Percentiles rank a stretch among this genome's conserved stretches.
These are phyloP conservation scores for Camponotus fellah DNA, from an alignment of 2,888 invertebrate genomes.

Conservation along the genomic window DNA sequence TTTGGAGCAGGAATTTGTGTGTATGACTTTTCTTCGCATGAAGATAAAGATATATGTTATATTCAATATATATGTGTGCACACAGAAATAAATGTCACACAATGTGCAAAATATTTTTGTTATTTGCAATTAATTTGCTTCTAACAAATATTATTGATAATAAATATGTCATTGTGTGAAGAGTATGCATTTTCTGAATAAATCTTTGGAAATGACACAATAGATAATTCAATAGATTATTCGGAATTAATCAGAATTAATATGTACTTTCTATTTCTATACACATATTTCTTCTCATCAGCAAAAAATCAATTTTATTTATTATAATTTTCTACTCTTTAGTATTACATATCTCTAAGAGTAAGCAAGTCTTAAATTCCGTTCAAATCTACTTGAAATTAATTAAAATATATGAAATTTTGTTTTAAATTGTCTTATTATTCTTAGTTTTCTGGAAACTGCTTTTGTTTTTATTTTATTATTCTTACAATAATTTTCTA, in stretches of 20 bases:
- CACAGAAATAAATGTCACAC: neutral
- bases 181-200: neutral
- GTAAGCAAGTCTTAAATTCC: neutral
- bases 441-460: neutral
- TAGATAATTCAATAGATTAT: neutral
- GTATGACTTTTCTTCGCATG: neutral
- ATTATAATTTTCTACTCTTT: neutral
- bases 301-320: neutral
- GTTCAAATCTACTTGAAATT: neutral
- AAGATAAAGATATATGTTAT: neutral
- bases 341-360: neutral
- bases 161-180: neutral
- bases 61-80: neutral
- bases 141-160: slow-evolving; percentile 12
- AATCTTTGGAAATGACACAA: neutral
- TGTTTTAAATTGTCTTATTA: neutral
- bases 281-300: neutral
- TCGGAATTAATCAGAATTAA: neutral
- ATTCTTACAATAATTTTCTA: neutral
- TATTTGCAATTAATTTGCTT: too few species aligned
- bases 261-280: neutral
- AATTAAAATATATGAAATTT: neutral
- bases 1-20: neutral
- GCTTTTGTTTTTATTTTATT: neutral
- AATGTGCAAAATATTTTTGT: neutral